Conservation (phyloP, 2,888 invertebrate genomes). For the Rhabditoides inermis region DNA sequence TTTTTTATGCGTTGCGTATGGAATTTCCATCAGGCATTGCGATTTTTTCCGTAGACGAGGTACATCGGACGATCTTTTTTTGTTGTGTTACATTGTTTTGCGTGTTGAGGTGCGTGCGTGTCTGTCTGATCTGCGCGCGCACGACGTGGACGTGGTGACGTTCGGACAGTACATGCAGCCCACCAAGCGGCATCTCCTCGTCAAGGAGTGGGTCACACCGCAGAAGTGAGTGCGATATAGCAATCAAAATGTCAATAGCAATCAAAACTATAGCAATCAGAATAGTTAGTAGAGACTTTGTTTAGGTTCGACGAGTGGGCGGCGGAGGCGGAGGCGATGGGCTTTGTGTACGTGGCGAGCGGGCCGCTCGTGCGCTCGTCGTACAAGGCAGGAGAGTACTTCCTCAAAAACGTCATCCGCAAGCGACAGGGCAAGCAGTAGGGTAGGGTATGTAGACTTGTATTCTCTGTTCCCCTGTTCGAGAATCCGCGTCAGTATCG, state of each 20-base stretch:
- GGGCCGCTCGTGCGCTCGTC: slow-evolving; percentile 93
- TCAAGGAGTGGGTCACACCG: slow-evolving; percentile 83
- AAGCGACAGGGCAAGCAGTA: no score
- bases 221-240: slow-evolving; percentile 65
- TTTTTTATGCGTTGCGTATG: no score
- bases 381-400: slow-evolving; percentile 84
- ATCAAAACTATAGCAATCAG: no score
- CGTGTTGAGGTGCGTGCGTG: slow-evolving; percentile 26
- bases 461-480: no score
- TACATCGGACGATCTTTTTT: no score
- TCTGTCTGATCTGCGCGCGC: slow-evolving; percentile 31
- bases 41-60: no score
- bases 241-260: no score
- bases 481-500: no score
- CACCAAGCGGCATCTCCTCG: slow-evolving; percentile 80
- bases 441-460: no score
- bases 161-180: slow-evolving; percentile 99
- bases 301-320: slow-evolving; percentile 45
- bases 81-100: no score
- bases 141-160: slow-evolving; percentile 85
- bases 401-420: slow-evolving; percentile 45
- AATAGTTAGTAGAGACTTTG: no score
- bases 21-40: no score
- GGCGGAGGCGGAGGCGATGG: slow-evolving; percentile 61
- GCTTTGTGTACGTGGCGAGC: slow-evolving; percentile 91